phyloP scores from a whole-genome alignment of 2,888 invertebrate genomes.

The Sepiola atlantica region DNA sequence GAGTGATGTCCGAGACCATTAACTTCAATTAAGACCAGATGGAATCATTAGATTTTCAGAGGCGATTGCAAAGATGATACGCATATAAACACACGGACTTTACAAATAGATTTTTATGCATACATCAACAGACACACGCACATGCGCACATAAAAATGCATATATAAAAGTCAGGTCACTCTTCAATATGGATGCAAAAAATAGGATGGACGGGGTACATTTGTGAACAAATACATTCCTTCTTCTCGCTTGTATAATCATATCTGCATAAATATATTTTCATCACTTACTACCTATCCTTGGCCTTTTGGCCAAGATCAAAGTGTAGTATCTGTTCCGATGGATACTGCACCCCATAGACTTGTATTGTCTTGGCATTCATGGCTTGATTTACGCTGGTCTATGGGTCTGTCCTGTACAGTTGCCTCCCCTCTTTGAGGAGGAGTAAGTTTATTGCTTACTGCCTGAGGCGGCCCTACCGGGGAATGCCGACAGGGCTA shows the following conservation, averaged over 20 bases:
- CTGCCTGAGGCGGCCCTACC: no score
- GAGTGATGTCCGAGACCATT: background rate
- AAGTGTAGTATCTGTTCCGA: no score
- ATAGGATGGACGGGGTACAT: background rate
- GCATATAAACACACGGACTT: background rate
- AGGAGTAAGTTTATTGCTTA: no score
- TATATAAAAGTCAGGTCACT: background rate
- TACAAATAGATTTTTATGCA: background rate
- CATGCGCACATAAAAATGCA: background rate
- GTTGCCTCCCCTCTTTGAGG: no score
- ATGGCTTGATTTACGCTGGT: no score
- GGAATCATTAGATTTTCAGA: background rate
- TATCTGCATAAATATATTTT: no score
- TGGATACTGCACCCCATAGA: no score
- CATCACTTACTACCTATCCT: no score
- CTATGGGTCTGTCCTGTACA: no score
- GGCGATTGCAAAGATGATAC: background rate
- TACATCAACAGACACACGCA: background rate
- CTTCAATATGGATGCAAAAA: background rate
- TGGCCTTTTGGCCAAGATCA: no score
- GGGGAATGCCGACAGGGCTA: no score
- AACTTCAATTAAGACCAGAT: constrained; percentile 32
- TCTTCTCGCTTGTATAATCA: background rate
- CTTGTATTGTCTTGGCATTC: no score
- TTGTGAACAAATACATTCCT: background rate